Conservation (phyloP, 2,113 vertebrate genomes). For the Cynoglossus semilaevis region DNA sequence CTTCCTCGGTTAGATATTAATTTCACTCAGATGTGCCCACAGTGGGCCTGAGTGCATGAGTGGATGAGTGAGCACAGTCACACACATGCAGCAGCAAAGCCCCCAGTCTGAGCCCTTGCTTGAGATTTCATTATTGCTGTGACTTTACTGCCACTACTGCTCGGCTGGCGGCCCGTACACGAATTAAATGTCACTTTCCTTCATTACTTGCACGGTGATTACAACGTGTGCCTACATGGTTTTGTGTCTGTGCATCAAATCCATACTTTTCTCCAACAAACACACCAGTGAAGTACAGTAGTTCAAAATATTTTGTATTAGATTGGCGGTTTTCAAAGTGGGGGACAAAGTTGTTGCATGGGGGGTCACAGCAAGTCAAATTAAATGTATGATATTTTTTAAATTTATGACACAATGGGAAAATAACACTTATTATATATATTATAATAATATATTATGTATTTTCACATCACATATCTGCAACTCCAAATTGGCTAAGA, state of each 20-base stretch:
- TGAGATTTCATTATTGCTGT: constrained; percentile 55
- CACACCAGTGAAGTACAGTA: neutral
- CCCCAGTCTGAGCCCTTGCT: constrained; percentile 33
- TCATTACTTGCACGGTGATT: constrained; percentile 45
- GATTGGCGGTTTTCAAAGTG: too few relatives aligned
- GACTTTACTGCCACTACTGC: constrained; percentile 48
- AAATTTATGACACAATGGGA: too few relatives aligned
- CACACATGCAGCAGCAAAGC: constrained; percentile 6
- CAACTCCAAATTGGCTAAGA: constrained; percentile 54
- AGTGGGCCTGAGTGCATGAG: constrained; percentile 34
- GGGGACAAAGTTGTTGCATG: neutral
- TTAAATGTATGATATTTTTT: too few relatives aligned
- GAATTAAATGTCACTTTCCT: constrained; percentile 54
- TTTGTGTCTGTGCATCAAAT: constrained; percentile 7
- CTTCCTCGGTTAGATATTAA: constrained; percentile 50
- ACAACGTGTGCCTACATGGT: constrained; percentile 1
- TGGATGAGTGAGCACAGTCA: constrained; percentile 43
- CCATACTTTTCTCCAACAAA: neutral
- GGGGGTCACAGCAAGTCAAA: too few relatives aligned
- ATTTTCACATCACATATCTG: constrained; percentile 27
- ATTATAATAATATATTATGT: too few relatives aligned
- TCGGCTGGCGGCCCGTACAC: constrained; percentile 19
- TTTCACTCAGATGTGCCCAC: constrained; percentile 54
- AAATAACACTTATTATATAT: too few relatives aligned
- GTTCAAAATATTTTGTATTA: too few relatives aligned